Base-by-base conservation (phyloP, 2,113 vertebrate genomes). In the Hemichromis elongatus region DNA sequence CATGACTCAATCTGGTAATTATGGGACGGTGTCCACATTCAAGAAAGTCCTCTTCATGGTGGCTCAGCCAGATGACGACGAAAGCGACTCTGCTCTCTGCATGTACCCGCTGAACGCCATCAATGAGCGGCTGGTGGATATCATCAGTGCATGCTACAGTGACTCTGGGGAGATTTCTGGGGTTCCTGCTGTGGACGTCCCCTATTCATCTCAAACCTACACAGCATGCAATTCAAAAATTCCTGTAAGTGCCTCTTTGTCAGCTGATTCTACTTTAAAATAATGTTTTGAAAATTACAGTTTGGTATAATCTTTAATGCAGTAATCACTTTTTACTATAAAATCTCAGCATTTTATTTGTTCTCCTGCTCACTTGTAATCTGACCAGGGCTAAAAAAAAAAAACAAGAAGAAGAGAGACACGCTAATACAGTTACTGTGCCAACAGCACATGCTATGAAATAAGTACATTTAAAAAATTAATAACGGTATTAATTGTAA, bases 131-230 rank as follows among this genome's bases (percentile, higher is more conserved):
- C 96, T 99, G 93, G 94, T 97, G 86, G 93, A 96, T 28, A 97
- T 96, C 88, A 95, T 98, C 35, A 95, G 95, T 0, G 94, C 96
- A 59, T 99, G 99, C 94, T 99, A 99, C 93, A 96, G 84, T 13
- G 92, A 93, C 53, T 52, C 70, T 0, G 90, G 95, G 13, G 93
- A 93, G 18, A 95, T 95, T 40, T 37, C 89, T 2, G 83, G 75
- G 16, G 90, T 70, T 0, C 90, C 92, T 3, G 92, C 93, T 2
- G 98, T 99, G 89, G 97, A 97, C 86, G 97, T 98, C 35, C 97
- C 98, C 26, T 99, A 99, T 91, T 87, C 94, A 1, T 88, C 86
- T 0, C 94, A 88, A 82, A 59, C 87, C 0, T 80, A 90, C 0
- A 91, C 92, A 24, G 87, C 92, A 50, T 96, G 96, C 86, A 47